Evolutionary conservation across 2,797 vertebrate genomes (phyloP).

Genomic region (Stomatorhinus walkeri): DNA sequence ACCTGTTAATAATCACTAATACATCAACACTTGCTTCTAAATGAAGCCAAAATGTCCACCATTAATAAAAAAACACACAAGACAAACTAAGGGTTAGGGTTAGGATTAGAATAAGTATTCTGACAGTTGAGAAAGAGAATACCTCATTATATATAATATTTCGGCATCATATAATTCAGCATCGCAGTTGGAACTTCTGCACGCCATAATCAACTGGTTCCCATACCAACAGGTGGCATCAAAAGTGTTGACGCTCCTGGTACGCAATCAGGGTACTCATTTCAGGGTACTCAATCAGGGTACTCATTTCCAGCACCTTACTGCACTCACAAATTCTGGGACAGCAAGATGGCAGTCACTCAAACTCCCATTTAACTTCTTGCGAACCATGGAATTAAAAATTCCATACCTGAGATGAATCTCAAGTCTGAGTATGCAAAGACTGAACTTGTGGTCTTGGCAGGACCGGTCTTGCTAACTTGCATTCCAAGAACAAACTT

Average conservation of each 20-base stretch:
- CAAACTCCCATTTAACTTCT: background rate
- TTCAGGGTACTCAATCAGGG: background rate
- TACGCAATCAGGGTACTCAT: background rate
- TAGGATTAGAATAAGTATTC: background rate
- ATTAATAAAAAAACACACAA: background rate
- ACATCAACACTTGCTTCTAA: background rate
- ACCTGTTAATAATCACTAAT: background rate
- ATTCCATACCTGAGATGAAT: background rate
- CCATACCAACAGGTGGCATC: constrained; percentile 45
- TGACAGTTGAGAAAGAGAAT: background rate
- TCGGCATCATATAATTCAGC: background rate
- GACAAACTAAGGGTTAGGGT: background rate
- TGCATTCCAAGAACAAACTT: background rate
- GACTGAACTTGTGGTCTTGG: background rate
- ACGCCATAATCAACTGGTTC: constrained; percentile 46
- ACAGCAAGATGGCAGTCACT: background rate
- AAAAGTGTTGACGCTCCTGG: constrained; percentile 47
- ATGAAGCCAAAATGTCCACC: background rate
- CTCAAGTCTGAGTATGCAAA: background rate
- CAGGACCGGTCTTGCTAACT: background rate
- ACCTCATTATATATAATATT: background rate
- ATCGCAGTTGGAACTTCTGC: constrained; percentile 32
- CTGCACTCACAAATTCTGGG: background rate
- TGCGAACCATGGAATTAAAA: background rate
- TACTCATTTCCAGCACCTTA: constrained; percentile 16